These are phyloP conservation scores for Polia nebulosa DNA, from an alignment of 2,888 invertebrate species.

Conservation along the genomic window DNA sequence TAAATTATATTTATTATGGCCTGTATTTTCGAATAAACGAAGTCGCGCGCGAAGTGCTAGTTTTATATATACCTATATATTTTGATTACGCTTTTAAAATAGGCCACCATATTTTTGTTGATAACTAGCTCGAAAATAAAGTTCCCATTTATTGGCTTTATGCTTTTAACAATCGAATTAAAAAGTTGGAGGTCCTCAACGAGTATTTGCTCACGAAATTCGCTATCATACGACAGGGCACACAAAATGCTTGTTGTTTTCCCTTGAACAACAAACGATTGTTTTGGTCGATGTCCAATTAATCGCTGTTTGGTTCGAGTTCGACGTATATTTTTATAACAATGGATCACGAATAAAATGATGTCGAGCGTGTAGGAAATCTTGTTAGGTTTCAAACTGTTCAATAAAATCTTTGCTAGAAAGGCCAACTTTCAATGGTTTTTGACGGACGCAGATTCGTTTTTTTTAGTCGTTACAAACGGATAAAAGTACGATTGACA, in stretches of 20 bases:
- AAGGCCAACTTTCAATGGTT: background rate
- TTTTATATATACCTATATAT: no score
- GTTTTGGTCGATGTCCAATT: slow-evolving; percentile 58
- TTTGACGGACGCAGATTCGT: background rate
- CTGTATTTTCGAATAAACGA: no score
- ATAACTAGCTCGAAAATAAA: slow-evolving; percentile 23
- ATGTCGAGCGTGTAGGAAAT: slow-evolving; percentile 4
- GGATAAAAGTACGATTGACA: background rate
- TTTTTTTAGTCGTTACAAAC: background rate
- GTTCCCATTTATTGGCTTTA: slow-evolving; percentile 26
- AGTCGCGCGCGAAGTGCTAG: no score
- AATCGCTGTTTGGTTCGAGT: slow-evolving; percentile 30
- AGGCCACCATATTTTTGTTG: no score
- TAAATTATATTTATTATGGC: no score
- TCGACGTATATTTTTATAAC: slow-evolving; percentile 31
- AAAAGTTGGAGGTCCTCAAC: slow-evolving; percentile 22
- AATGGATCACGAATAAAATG: slow-evolving; percentile 21
- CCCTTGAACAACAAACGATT: slow-evolving; percentile 42
- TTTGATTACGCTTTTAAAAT: no score
- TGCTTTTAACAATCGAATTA: slow-evolving; percentile 51
- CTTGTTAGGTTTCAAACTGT: slow-evolving; percentile 4
- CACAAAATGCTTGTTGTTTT: slow-evolving; percentile 46
- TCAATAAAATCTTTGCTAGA: slow-evolving; percentile 2
- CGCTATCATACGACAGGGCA: slow-evolving; percentile 33
- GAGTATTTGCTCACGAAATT: slow-evolving; percentile 40